Evolutionary conservation across 2,888 invertebrate genomes (phyloP).

Genomic region (Diaprepes abbreviatus): DNA sequence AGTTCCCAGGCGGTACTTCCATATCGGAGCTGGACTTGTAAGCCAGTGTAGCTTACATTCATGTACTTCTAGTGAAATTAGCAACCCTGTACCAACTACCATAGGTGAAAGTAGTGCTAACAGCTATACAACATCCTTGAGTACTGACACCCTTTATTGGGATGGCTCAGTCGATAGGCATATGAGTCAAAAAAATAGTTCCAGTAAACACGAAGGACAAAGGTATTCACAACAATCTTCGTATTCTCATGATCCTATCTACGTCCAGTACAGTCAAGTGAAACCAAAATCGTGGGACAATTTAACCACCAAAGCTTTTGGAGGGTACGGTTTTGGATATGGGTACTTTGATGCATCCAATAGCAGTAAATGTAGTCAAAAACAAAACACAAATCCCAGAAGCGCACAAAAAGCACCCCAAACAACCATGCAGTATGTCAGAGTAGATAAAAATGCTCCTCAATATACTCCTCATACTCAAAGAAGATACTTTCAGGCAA

Average conservation of each 20-base stretch:
- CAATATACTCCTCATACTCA: conserved; percentile 69
- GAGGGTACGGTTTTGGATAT: conserved; percentile 90
- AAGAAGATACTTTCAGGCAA: conserved; percentile 72
- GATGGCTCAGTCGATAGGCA: conserved; percentile 71
- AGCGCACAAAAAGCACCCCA: conserved; percentile 54
- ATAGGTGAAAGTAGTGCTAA: conserved; percentile 80
- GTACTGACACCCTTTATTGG: conserved; percentile 90
- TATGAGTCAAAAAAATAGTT: conserved; percentile 67
- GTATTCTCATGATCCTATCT: conserved; percentile 65
- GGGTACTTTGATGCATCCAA: conserved; percentile 80
- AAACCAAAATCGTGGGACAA: conserved; percentile 95
- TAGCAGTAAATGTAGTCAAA: conserved; percentile 57
- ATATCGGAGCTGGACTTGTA: conserved; percentile 78
- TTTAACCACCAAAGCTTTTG: conserved; percentile 86
- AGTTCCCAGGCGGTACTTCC: conserved; percentile 71
- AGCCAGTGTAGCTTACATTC: conserved; percentile 88
- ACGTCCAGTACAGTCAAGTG: conserved; percentile 66
- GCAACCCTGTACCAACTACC: conserved; percentile 72
- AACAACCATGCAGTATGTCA: conserved; percentile 56
- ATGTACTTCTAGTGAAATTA: conserved; percentile 83
- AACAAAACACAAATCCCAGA: conserved; percentile 43
- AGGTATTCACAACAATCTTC: conserved; percentile 60
- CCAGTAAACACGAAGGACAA: conserved; percentile 67
- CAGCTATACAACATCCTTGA: conserved; percentile 87
- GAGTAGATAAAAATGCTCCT: conserved; percentile 59